Percentiles rank a stretch among this genome's conserved stretches.
These are phyloP conservation scores for Penaeus chinensis DNA, from an alignment of 1,140 invertebrate species.

Conservation along the genomic window DNA sequence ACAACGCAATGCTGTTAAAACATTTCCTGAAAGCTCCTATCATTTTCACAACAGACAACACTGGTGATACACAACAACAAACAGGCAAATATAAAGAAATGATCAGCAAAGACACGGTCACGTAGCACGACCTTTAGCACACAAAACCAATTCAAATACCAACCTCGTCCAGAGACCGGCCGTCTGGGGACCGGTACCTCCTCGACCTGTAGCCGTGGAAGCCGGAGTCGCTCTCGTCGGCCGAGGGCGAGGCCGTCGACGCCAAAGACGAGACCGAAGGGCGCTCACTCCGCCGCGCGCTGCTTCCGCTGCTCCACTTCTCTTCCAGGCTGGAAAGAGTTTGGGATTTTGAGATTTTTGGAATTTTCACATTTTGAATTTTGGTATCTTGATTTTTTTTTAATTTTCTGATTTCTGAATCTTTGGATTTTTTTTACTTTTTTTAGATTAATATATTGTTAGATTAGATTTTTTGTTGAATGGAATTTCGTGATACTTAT, in stretches of 20 bases:
- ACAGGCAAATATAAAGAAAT: no score
- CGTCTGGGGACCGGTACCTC: constrained; percentile 50
- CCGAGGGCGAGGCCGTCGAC: constrained; percentile 70
- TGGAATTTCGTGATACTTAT: no score
- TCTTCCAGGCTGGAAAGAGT: constrained; percentile 64
- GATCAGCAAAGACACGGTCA: no score
- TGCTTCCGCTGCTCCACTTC: constrained; percentile 52
- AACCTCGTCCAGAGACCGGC: constrained; percentile 52
- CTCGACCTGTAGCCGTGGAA: constrained; percentile 67
- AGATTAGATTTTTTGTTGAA: no score
- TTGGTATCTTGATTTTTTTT: no score
- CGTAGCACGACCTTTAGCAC: not conserved
- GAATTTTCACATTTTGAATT: not conserved
- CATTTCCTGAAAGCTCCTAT: not conserved
- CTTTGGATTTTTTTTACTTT: no score
- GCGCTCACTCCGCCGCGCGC: constrained; percentile 66
- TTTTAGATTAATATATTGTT: no score
- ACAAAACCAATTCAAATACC: not conserved
- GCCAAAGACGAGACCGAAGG: constrained; percentile 70
- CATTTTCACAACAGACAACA: not conserved
- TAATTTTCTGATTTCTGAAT: no score
- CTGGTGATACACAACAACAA: no score
- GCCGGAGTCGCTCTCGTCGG: constrained; percentile 72
- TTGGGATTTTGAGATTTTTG: not conserved
- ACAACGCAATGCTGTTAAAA: not conserved